Evolutionary conservation across 2,797 vertebrate genomes (phyloP), one percentile per base, ranked within the genome.

Genomic region (Schizopygopsis pylzovi): DNA sequence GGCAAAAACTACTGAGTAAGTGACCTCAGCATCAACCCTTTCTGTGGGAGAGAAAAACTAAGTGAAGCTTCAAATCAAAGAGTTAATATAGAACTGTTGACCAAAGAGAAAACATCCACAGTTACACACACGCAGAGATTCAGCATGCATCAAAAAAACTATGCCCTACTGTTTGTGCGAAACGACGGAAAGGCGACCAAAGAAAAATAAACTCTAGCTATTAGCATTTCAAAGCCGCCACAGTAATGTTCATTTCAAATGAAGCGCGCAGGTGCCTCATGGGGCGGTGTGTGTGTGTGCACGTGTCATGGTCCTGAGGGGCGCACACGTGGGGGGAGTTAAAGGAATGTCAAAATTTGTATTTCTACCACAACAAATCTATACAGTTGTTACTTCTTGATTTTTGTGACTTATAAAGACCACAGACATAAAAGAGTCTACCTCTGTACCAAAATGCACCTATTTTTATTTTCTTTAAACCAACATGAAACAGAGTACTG

Each of bases 221-320:
- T 88, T 73, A 82, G n/a, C 79, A 85, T 85, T 82, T 87, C 79
- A 87, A 85, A 87, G 83, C 3, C 2, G 15, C 76, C 65, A 79
- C 83, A 85, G 63, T 45, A 70, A 59, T 56, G 49, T 59, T 22
- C 9, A 77, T 67, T 67, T 75, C 12, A 68, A 84, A 86, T n/a
- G 18, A 45, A 82, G 59, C 52, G 9, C 7, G 15, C 28, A 76
- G 63, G 41, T 25, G 9, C 67, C 28, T 68, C 18, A 43, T 4
- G 6, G 47, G 70, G 20, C 22, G 8, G 59, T 37, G 28, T 75
- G 15, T 52, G 15, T 52, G 61, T 47, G 78, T 25, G 43, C 18
- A 18, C 43, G 65, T 52, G 79, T n/a, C 79, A 2, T 72, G 45
- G 33, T 59, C 28, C 22, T 41, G 45, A 39, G 72, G 28, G 41